Evolutionary conservation across 2,888 invertebrate genomes (phyloP), one percentile per base, ranked within the genome.

Genomic region (Hesperia comma): DNA sequence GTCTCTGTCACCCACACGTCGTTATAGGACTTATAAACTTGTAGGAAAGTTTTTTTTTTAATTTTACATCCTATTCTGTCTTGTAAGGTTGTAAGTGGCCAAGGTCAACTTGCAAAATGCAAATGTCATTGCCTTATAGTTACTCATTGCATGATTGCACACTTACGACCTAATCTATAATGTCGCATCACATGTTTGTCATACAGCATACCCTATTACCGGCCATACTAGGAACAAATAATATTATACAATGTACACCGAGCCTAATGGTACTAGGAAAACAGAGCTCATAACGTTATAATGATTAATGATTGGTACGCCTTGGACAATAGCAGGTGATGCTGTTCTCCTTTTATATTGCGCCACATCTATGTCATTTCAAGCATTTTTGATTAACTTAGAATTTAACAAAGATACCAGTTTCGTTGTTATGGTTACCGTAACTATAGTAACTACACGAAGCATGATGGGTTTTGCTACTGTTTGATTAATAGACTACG

Each of bases 121-220:
- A 56, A 63, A 63, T 57, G 57, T 63, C 63, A 63, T 61, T 49
- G 60, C 60, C 55, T 46, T 57, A 46, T 12, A 41, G 26, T 26
- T 5, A 26, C 26, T 26, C 14, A 14, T 10, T 14, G 43, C 17
- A 17, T 46, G 43, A 46, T 46, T 17, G 43, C 43, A 43, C 7
- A 15, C 8, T 3, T 26, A 26, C 26, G 26, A 5, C 3, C 10
- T 37, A 37, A 37, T 46, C 43, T 1, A 17, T 46, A 21, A 21
- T 51, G 21, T 21, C 21, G 60, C 33, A 33, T 49, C 33, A 2
- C 49, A 26, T 51, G 46, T 64, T 64, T 17, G 41, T 64, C 64
- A 64, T 63, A 63, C 58, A 64, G 58, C 57, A 17, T 64, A 53
- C 64, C 51, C 51, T 32, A 64, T 64, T 58, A 64, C 14, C 40